Percentiles rank a stretch among this genome's conserved stretches.
These are phyloP conservation scores for Manacus vitellinus DNA, from an alignment of 2,113 vertebrate genomes.

Conservation along the genomic window DNA sequence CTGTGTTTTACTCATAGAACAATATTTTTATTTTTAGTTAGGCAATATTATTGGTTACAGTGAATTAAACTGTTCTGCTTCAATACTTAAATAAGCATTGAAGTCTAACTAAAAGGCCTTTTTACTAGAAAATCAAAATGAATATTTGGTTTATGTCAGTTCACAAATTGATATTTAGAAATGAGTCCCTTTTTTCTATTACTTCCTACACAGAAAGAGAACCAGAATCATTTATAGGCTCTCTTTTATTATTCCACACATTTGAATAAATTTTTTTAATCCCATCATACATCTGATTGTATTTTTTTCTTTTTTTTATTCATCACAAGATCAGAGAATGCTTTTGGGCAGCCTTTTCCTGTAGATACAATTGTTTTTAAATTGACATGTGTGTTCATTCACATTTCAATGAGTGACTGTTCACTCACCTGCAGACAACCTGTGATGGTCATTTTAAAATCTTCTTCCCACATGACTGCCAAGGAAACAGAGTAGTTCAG, in stretches of 20 bases:
- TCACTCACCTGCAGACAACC: background rate
- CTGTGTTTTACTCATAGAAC: background rate
- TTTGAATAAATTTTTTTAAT: background rate
- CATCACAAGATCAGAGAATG: background rate
- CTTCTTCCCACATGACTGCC: background rate
- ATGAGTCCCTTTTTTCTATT: background rate
- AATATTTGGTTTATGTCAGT: background rate
- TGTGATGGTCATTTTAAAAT: background rate
- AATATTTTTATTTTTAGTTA: background rate
- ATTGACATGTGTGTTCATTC: background rate
- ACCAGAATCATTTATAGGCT: background rate
- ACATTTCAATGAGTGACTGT: background rate
- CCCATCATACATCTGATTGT: background rate
- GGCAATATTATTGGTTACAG: background rate
- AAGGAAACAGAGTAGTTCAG: background rate
- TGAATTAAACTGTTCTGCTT: background rate
- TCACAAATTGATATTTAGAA: background rate
- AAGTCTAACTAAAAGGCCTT: background rate
- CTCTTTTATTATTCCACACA: background rate
- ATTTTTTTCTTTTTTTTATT: background rate
- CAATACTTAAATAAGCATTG: background rate
- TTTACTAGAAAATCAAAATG: background rate
- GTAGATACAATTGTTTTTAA: background rate
- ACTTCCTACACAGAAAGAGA: background rate
- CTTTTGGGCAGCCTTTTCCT: background rate